Evolutionary conservation across 2,888 invertebrate genomes (phyloP), one percentile per base, ranked within the genome.

Genomic region (Apamea epomidion): DNA sequence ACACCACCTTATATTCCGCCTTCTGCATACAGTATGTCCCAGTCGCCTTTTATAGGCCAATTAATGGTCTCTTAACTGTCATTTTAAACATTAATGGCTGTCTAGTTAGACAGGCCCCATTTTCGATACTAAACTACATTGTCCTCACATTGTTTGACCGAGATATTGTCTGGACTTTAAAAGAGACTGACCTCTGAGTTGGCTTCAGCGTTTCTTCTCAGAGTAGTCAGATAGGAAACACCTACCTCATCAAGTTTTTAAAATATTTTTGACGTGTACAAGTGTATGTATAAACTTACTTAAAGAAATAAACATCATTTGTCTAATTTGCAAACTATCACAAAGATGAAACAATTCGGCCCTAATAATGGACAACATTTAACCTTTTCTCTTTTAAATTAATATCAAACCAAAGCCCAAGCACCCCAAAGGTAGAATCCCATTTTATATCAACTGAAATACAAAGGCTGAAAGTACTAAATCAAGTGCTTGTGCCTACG

Each of bases 401-500:
- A 83, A 77, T 83, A 83, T 77, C 37, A 14, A 79, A 84, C 84
- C 42, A 83, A 73, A 60, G 32, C 37, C 5, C 58, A 25, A 25
- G 58, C 58, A 58, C 14, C 37, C 12, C 45, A 62, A 29, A 75
- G 64, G 54, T 77, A 54, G 25, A 76, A 74, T n/a, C 10, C 12
- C 37, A 73, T 81, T 80, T 71, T 54, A 76, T 45, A 68, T 72
- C n/a, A 86, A 82, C 74, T 74, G 12, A 74, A 62, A 84, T 25
- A 87, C 76, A 86, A 86, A 84, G 70, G 85, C 54, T 70, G 51
- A 67, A 67, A 60, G 68, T 78, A 86, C 76, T 89, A 81, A 89
- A 88, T 88, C 83, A 85, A 85, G 81, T 60, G 76, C 32, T 37
- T 85, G 54, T 65, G 76, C 80, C 72, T 87, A 60, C n/a, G 78